These are phyloP conservation scores for Polydesmus complanatus DNA, from an alignment of 2,888 invertebrate genomes.

Conservation along the genomic window DNA sequence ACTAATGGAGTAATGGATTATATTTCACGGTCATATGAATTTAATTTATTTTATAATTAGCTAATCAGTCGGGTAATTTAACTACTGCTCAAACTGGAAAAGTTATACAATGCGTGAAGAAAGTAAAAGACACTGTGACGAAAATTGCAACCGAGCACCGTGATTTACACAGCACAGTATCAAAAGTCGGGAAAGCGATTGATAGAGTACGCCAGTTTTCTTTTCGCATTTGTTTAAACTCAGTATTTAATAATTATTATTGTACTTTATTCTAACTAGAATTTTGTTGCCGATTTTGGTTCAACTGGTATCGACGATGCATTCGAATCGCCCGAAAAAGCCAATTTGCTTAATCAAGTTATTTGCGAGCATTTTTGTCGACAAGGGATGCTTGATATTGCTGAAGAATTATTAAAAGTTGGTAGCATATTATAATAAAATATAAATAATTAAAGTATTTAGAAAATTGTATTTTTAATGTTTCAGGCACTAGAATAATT, in stretches of 20 bases:
- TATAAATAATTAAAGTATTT: too few species aligned
- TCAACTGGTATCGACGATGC: slow-evolving; percentile 73
- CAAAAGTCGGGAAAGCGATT: slow-evolving; percentile 91
- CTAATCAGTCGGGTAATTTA: slow-evolving; percentile 48
- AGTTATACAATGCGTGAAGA: slow-evolving; percentile 56
- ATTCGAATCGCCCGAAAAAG: slow-evolving; percentile 54
- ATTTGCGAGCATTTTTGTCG: slow-evolving; percentile 91
- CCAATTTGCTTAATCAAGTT: slow-evolving; percentile 63
- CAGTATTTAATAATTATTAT: not conserved
- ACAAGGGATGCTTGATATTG: slow-evolving; percentile 86
- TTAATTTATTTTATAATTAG: slow-evolving; percentile 32
- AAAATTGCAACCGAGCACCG: slow-evolving; percentile 74
- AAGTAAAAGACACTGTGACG: slow-evolving; percentile 67
- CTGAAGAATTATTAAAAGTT: slow-evolving; percentile 58
- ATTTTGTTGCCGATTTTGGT: slow-evolving; percentile 75
- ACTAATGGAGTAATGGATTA: slow-evolving; percentile 2
- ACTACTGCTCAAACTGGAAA: slow-evolving; percentile 53
- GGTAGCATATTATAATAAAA: too few species aligned
- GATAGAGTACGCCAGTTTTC: slow-evolving; percentile 62
- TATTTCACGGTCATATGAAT: slow-evolving; percentile 1
- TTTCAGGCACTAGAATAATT: not conserved
- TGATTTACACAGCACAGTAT: slow-evolving; percentile 58
- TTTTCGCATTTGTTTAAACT: not conserved
- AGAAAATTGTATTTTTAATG: too few species aligned
- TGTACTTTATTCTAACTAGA: not conserved